A percentile compares a stretch with the other conserved stretches of the same genome.
These are phyloP conservation scores for Bathybates hornii DNA, from an alignment of 2,113 vertebrate genomes.

Conservation along the genomic window DNA sequence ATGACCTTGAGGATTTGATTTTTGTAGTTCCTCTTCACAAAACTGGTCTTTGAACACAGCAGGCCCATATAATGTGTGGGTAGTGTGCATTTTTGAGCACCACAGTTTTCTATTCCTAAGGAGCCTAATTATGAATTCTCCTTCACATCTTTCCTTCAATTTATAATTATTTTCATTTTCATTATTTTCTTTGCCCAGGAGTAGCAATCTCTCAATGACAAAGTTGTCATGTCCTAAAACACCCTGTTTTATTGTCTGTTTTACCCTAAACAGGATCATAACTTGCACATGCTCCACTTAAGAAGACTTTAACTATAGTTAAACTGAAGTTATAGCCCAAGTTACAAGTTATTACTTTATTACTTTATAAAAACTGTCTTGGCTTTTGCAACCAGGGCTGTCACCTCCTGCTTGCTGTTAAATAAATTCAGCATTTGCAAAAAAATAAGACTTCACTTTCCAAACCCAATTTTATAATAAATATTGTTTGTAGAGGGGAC, in stretches of 20 bases:
- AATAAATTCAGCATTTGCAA: background rate
- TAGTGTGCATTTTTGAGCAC: background rate
- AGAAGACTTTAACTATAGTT: background rate
- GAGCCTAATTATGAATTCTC: background rate
- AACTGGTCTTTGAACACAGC: background rate
- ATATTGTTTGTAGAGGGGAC: background rate
- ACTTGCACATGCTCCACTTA: background rate
- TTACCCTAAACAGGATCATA: background rate
- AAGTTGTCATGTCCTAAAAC: background rate
- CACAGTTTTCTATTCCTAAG: background rate
- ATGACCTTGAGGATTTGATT: background rate
- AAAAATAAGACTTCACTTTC: background rate
- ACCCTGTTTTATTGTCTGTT: background rate
- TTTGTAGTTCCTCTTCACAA: background rate
- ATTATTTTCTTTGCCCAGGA: background rate
- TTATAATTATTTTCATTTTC: background rate
- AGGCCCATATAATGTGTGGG: background rate
- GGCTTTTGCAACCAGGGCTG: background rate
- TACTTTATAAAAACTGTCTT: background rate
- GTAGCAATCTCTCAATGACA: background rate
- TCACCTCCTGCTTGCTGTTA: background rate
- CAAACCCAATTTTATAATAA: background rate
- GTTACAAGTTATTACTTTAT: background rate
- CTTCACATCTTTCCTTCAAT: background rate
- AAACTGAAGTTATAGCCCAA: background rate